Evolutionary conservation across 2,888 invertebrate species (phyloP).

Genomic region (Hirtodrosophila trivittata): DNA sequence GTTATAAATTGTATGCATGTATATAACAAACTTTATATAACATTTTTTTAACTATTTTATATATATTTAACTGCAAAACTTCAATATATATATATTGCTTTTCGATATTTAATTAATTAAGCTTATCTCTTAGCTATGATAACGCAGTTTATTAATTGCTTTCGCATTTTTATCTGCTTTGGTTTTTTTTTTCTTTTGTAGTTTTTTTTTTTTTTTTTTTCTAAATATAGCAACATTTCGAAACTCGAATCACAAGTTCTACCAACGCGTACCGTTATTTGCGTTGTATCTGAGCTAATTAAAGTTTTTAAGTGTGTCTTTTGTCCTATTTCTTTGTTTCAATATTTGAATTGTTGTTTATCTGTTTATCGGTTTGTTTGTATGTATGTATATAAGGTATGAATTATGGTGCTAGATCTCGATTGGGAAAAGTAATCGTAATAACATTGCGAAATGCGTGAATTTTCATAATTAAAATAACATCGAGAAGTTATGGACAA

Average conservation of each 20-base stretch:
- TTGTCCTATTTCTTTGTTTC: conserved; percentile 3
- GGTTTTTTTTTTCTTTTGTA: neutral
- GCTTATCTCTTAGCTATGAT: too few species aligned
- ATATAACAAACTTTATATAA: conserved; percentile 22
- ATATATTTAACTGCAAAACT: neutral
- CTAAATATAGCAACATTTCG: too few species aligned
- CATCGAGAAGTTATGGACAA: too few species aligned
- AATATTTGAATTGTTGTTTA: neutral
- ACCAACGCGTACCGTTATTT: conserved; percentile 34
- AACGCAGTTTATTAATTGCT: neutral
- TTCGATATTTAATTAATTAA: conserved; percentile 27
- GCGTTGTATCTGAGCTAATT: conserved; percentile 51
- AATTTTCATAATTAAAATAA: too few species aligned
- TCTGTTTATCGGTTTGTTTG: too few species aligned
- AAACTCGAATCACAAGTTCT: conserved; percentile 49
- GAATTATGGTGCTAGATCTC: too few species aligned
- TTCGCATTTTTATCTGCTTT: conserved; percentile 11
- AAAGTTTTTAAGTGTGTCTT: conserved; percentile 17
- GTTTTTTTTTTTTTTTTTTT: too few species aligned
- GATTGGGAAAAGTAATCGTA: too few species aligned
- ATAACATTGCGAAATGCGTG: too few species aligned
- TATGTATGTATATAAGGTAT: too few species aligned
- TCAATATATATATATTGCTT: conserved; percentile 48
- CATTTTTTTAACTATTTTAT: neutral
- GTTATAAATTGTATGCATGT: neutral